Evolutionary conservation across 1,140 invertebrate genomes (phyloP).

Genomic region (Cydia amplana): DNA sequence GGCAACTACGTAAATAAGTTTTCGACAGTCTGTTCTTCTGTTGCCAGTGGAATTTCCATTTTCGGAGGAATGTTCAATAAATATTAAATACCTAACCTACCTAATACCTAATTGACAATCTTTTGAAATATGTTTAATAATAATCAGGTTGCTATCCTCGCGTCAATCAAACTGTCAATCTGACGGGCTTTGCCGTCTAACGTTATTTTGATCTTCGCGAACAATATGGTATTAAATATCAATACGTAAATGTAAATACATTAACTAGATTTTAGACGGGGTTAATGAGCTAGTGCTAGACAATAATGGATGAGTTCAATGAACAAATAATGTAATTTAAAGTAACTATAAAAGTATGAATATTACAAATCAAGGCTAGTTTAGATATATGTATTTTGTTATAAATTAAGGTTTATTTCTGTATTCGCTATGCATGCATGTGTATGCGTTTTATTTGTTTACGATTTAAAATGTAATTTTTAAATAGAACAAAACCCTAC

Average conservation of each 20-base stretch:
- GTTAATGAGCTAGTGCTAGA: not conserved
- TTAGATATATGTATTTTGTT: not conserved
- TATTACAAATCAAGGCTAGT: not conserved
- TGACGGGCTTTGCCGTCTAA: not conserved
- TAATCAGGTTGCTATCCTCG: not conserved
- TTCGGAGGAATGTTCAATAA: not conserved
- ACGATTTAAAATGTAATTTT: no score
- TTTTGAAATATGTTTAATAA: not conserved
- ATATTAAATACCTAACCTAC: no score
- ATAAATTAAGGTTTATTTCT: no score
- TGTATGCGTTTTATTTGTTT: no score
- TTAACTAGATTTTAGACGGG: not conserved
- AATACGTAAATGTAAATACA: not conserved
- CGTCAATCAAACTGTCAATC: constrained; percentile 12
- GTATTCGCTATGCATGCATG: no score
- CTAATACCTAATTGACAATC: not conserved
- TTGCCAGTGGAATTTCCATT: not conserved
- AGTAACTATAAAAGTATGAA: not conserved
- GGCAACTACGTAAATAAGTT: no score
- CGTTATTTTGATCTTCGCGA: not conserved
- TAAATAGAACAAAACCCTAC: not conserved
- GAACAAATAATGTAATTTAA: not conserved
- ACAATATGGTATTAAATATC: constrained; percentile 8
- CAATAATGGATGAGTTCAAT: not conserved
- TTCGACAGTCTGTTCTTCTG: not conserved